Evolutionary conservation across 1,140 invertebrate genomes (phyloP).

Genomic region (Uloborus diversus): DNA sequence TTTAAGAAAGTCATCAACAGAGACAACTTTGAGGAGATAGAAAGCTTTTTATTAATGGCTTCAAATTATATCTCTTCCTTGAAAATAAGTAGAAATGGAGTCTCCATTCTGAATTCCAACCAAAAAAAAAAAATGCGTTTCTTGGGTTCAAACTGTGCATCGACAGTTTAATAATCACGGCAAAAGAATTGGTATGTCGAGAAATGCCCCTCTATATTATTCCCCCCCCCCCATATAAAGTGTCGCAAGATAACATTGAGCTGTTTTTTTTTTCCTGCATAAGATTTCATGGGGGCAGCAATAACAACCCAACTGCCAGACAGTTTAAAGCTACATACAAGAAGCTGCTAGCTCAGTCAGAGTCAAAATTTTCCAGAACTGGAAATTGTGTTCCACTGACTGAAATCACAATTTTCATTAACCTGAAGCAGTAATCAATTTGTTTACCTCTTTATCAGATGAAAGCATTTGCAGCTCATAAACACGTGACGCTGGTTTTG

Average conservation of each 20-base stretch:
- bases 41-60: too few species aligned
- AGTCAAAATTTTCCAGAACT: background rate
- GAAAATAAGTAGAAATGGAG: background rate
- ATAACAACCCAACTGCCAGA: slow-evolving; percentile 67
- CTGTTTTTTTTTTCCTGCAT: slow-evolving; percentile 64
- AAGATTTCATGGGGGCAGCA: slow-evolving; percentile 62
- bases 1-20: background rate
- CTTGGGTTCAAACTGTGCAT: slow-evolving; percentile 26
- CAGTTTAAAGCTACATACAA: too few species aligned
- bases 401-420: background rate
- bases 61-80: background rate
- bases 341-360: slow-evolving; percentile 30
- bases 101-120: background rate
- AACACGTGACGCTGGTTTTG: background rate
- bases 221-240: slow-evolving; percentile 62
- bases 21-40: too few species aligned
- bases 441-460: background rate
- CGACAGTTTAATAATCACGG: slow-evolving; percentile 16
- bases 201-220: slow-evolving; percentile 21
- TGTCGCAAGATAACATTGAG: slow-evolving; percentile 65
- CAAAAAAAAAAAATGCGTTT: slow-evolving; percentile 50
- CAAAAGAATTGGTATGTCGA: background rate
- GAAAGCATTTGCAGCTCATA: too few species aligned
- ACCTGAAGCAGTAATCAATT: background rate
- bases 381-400: too few species aligned